Base-by-base conservation (phyloP, 2,888 invertebrate species). In the Saturnia pavonia region DNA sequence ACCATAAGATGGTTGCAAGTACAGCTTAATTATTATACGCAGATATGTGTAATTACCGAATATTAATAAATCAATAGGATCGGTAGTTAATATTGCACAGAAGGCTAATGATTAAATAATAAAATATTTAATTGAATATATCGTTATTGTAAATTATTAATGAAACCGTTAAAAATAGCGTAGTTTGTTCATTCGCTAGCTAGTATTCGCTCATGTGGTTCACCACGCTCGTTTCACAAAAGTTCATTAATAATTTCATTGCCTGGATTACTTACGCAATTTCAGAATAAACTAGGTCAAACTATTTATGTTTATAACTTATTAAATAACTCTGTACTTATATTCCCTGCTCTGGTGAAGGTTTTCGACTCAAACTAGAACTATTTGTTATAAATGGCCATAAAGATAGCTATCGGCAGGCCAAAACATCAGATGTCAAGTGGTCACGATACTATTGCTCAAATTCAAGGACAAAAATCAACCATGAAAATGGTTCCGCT, bases 341-440 rank as follows among this genome's bases (percentile, higher is more conserved):
- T 54, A 54, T 22, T 60, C 12, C 27, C 12, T 27, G 34, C 14
- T 27, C 25, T 60, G 45, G 67, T 70, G 54, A 57, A 60, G 67
- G 60, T 60, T 67, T 48, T 68, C n/a, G 40, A 42, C 63, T 57
- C 70, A 63, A 69, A n/a, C 16, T 14, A 60, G 68, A 60, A 57
- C 43, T 70, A 67, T 45, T 60, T 70, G 68, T 67, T 67, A 70
- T 70, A 70, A 70, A 70, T 70, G 34, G 60, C 22, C 60, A 70
- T 70, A 70, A 70, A 68, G 70, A 70, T 70, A 45, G n/a, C 45
- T 67, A 70, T 70, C 70, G 54, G 43, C 57, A 54, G 57, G 54
- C 19, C 34, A 51, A 14, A 48, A 45, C 51, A 66, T 60, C 70
- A 70, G 70, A 70, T 70, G 70, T 70, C 45, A 34, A 54, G 27